Evolutionary conservation across 2,113 vertebrate species (phyloP).

Genomic region (Parus major): DNA sequence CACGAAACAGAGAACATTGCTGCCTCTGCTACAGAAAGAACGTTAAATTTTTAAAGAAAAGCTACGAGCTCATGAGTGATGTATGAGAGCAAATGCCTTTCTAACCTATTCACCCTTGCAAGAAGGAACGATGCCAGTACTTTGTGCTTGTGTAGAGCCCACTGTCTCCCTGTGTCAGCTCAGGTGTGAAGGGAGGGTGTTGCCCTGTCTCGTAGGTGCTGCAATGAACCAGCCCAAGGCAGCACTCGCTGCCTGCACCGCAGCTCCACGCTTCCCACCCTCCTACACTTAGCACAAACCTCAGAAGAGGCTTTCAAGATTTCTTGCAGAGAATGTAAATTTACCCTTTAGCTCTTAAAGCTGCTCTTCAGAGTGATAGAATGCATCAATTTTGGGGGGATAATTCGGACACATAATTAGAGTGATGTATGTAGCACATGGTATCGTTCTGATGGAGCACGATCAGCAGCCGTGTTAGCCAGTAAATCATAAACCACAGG

Average conservation of each 20-base stretch:
- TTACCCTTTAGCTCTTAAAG: neutral
- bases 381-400: neutral
- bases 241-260: rapidly evolving
- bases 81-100: neutral
- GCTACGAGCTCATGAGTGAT: neutral
- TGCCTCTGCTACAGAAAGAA: neutral
- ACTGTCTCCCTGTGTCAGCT: rapidly evolving
- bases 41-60: neutral
- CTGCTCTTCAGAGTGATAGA: neutral
- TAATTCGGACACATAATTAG: slow-evolving; percentile 1
- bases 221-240: neutral
- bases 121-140: neutral
- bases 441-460: neutral
- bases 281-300: neutral
- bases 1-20: neutral
- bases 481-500: neutral
- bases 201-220: rapidly evolving
- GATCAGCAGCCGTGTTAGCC: neutral
- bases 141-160: neutral
- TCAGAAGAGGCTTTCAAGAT: neutral
- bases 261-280: rapidly evolving
- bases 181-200: neutral
- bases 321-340: neutral
- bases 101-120: neutral
- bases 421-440: neutral